A percentile compares a stretch with the other conserved stretches of the same genome.
Evolutionary conservation across 2,888 invertebrate genomes (phyloP).

Genomic region (Chromoteleia sp.): DNA sequence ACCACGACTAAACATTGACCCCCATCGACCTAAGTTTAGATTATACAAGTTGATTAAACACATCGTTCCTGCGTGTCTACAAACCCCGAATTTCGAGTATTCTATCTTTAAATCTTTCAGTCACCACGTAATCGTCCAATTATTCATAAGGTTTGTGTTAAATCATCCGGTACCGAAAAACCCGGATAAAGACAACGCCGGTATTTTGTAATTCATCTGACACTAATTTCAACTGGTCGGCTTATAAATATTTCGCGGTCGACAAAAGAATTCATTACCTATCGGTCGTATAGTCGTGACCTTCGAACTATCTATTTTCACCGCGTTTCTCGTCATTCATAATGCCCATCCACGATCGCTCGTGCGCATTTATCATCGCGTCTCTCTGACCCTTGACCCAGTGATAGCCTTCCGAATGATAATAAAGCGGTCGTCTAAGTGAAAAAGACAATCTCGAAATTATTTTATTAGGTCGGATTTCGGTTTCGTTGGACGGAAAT

Average conservation of each 20-base stretch:
- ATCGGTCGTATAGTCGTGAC: slow-evolving; percentile 29
- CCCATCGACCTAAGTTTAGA: slow-evolving; percentile 29
- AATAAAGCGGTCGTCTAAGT: slow-evolving; percentile 38
- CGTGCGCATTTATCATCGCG: slow-evolving; percentile 73
- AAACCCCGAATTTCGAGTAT: slow-evolving; percentile 19
- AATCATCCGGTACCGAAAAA: slow-evolving; percentile 16
- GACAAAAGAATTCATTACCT: slow-evolving; percentile 50
- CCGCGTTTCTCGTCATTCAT: slow-evolving; percentile 53
- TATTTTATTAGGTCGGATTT: slow-evolving; percentile 31
- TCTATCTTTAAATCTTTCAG: slow-evolving; percentile 32
- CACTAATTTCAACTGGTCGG: slow-evolving; percentile 8
- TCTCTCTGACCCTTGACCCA: slow-evolving; percentile 78
- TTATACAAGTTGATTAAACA: slow-evolving; percentile 1
- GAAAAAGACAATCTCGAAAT: slow-evolving; percentile 38
- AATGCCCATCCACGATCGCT: slow-evolving; percentile 13
- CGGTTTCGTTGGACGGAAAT: slow-evolving; percentile 1
- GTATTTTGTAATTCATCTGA: slow-evolving; percentile 33
- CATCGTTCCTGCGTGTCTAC: slow-evolving; percentile 15
- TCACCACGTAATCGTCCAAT: neutral
- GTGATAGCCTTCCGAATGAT: slow-evolving; percentile 77
- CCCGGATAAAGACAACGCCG: neutral
- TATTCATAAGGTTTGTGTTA: slow-evolving; percentile 1
- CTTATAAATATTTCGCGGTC: slow-evolving; percentile 21
- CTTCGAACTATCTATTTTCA: slow-evolving; percentile 64
- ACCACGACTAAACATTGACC: slow-evolving; percentile 26